These are phyloP conservation scores for Mycteria americana DNA, from an alignment of 2,797 vertebrate species.

Conservation along the genomic window DNA sequence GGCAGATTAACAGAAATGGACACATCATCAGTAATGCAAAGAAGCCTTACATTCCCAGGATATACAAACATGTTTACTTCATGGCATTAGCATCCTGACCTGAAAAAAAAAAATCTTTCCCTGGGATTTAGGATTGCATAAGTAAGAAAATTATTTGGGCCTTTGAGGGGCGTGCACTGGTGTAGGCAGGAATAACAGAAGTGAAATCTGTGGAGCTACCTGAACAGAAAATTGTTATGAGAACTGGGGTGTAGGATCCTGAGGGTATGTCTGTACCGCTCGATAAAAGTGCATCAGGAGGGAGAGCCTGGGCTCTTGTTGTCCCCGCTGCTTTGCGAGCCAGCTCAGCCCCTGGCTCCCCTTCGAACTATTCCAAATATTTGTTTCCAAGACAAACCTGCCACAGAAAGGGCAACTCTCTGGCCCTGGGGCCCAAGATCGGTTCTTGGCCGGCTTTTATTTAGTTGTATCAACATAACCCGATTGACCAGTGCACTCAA, in stretches of 20 bases:
- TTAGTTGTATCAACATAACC: not conserved
- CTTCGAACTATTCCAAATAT: slow-evolving; percentile 19
- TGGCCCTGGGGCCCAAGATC: not conserved
- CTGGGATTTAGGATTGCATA: not conserved
- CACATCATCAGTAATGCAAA: not conserved
- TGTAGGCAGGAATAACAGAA: not conserved
- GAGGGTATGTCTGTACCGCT: not conserved
- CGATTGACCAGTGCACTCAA: not conserved
- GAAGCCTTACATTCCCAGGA: not conserved
- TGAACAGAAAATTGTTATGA: not conserved
- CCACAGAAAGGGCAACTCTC: not conserved
- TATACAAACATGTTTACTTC: not conserved
- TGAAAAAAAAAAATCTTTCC: not conserved
- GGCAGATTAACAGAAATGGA: not conserved
- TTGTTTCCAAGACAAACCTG: slow-evolving; percentile 35
- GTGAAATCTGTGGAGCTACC: not conserved
- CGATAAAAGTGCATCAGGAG: accelerated
- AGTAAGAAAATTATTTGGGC: not conserved
- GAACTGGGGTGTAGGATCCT: not conserved
- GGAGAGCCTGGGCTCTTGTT: not conserved
- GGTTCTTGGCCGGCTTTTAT: not conserved
- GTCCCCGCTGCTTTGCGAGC: not conserved
- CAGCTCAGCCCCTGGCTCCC: not conserved
- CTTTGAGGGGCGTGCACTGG: not conserved
- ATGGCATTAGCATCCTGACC: not conserved